Base-by-base conservation (phyloP, 2,888 invertebrate species). In the Agrilus biguttatus region DNA sequence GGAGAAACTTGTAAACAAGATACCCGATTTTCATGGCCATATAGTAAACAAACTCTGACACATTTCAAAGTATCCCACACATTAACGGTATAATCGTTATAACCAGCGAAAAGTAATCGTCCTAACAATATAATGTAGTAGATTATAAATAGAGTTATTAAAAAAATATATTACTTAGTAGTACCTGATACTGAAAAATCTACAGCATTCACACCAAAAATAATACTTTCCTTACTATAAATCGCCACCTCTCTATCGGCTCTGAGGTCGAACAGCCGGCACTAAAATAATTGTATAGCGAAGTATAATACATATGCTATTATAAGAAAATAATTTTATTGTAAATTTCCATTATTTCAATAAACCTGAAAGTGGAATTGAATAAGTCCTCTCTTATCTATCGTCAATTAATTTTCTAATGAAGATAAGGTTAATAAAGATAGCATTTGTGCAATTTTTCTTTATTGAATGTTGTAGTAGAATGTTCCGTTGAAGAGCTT, bases 1-100 rank as follows among this genome's bases (percentile, higher is more conserved):
- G 96, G 96, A 45, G 96, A 91, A 35, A 93, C 87, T 66, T 85
- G 85, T 49, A 93, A 75, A 68, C 86, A 85, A 41, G 88, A 86
- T 36, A 95, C 91, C 58, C 95, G 76, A 69, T 96, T 95, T 70
- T 96, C 96, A 69, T 96, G 96, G 1, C 93, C 95, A 66, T 92
- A 92, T 45, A 96, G 70, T 53, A 93, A 77, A 60, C 88, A 84
- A 39, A 93, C 83, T 49, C 96, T 77, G 55, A 79, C 79, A 53
- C 90, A 91, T 63, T 97, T 97, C 50, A 98, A 72, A 33, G 93
- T 91, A 70, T 98, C 98, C 98, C 98, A 98, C 33, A 95, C 87
- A 68, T 95, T 92, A 42, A 97, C 91, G 33, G 95, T 96, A 69
- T 97, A 95, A 71, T 98, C 98, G 65, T 93, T 91, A 71, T 98